phyloP scores from a whole-genome alignment of 2,888 invertebrate species.

The Cheilosia soror region DNA sequence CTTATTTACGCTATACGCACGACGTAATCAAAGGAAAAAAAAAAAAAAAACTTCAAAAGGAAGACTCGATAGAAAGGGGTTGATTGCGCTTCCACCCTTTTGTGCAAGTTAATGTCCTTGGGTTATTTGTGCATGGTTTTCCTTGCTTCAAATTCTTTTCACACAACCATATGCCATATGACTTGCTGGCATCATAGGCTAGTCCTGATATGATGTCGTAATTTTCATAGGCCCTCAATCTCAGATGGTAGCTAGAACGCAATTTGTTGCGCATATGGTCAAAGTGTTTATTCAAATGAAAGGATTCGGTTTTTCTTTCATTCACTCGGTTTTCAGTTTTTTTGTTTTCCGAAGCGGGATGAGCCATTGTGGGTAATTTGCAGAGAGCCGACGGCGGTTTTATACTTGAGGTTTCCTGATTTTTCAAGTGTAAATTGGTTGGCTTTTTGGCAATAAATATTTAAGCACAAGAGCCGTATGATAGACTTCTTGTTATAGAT shows the following conservation, averaged over 20 bases:
- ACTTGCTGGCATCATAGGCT: constrained; percentile 28
- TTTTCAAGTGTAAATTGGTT: constrained; percentile 75
- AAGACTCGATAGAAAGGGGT: constrained; percentile 42
- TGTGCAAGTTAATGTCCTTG: constrained; percentile 52
- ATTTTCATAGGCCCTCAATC: constrained; percentile 25
- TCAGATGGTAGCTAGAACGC: constrained; percentile 21
- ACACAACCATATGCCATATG: constrained; percentile 70
- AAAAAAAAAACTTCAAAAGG: constrained; percentile 63
- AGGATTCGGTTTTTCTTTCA: constrained; percentile 64
- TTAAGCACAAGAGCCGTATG: constrained; percentile 7
- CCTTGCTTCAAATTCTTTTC: constrained; percentile 46
- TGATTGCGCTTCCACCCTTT: constrained; percentile 61
- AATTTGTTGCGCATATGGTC: constrained; percentile 76
- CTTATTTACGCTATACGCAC: constrained; percentile 25
- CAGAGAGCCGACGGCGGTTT: constrained; percentile 41
- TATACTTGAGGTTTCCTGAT: constrained; percentile 57
- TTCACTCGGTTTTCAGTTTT: constrained; percentile 19
- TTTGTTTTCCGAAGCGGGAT: not conserved
- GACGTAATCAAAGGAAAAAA: constrained; percentile 53
- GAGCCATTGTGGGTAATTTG: constrained; percentile 64
- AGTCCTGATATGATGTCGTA: constrained; percentile 42
- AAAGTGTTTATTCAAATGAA: constrained; percentile 74
- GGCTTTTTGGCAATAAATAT: constrained; percentile 56
- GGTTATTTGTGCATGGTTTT: constrained; percentile 53
- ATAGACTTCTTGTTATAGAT: too few species aligned